A percentile compares a stretch with the other conserved stretches of the same genome.
phyloP scores from a whole-genome alignment of 64 coral and sea anemone genomes.

The Trachythela sp. region DNA sequence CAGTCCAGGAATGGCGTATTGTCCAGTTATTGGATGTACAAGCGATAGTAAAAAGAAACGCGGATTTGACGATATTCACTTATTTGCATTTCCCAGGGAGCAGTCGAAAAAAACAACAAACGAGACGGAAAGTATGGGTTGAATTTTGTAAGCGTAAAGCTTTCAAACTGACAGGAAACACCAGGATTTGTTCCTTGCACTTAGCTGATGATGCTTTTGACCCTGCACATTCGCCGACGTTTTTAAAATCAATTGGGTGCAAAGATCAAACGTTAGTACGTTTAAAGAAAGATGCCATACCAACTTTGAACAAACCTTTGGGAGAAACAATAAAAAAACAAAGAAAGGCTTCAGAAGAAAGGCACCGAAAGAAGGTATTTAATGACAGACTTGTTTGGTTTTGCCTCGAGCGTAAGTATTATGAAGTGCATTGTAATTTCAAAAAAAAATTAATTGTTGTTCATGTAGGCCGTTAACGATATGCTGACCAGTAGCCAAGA shows the following conservation, averaged over 20 bases:
- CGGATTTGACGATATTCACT: not conserved
- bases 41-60: not conserved
- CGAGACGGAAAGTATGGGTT: not conserved
- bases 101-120: not conserved
- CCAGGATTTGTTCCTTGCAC: constrained; percentile 21
- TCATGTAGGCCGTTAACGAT: not conserved
- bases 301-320: constrained; percentile 10
- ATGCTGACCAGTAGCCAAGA: not conserved
- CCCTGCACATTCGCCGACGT: not conserved
- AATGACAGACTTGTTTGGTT: not conserved
- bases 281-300: constrained; percentile 7
- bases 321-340: not conserved
- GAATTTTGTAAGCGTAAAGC: constrained; percentile 15
- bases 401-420: not conserved
- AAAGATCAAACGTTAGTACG: not conserved
- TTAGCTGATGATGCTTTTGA: not conserved
- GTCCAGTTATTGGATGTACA: constrained; percentile 8
- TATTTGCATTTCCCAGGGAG: not conserved
- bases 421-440: not conserved
- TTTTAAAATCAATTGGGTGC: not conserved
- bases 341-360: constrained; percentile 27
- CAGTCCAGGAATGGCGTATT: not conserved
- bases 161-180: not conserved
- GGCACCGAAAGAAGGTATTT: not conserved
- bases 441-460: not conserved